A percentile compares a stretch with the other conserved stretches of the same genome.
Evolutionary conservation across 2,797 vertebrate genomes (phyloP).

Genomic region (Darevskia nairensis): DNA sequence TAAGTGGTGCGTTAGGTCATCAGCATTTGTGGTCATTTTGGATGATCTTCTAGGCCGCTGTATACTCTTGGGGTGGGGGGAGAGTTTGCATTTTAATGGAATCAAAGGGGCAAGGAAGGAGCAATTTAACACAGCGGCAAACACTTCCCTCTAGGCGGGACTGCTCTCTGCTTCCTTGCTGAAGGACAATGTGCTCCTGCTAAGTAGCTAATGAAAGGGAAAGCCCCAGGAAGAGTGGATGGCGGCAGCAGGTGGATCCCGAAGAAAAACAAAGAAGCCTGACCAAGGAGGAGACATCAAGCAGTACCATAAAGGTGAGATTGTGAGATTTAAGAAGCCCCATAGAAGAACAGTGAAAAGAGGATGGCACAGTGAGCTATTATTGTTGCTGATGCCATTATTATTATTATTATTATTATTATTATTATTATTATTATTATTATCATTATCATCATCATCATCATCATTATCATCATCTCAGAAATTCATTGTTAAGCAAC

Average conservation of each 20-base stretch:
- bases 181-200: conserved; percentile 32
- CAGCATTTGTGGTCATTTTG: conserved; percentile 29
- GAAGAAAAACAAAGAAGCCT: not conserved
- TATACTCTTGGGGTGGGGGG: not conserved
- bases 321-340: conserved; percentile 6
- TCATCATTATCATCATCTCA: not conserved
- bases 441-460: not conserved
- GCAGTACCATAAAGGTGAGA: conserved; percentile 16
- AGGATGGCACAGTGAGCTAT: not conserved
- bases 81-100: conserved; percentile 11
- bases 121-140: conserved; percentile 64
- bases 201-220: conserved; percentile 45
- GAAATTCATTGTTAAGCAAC: not conserved
- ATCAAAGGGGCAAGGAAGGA: conserved; percentile 32
- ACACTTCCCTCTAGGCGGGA: conserved; percentile 39
- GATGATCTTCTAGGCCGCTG: not conserved
- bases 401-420: not conserved
- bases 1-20: conserved; percentile 33
- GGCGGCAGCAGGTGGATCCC: conserved; percentile 26
- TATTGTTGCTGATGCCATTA: no score
- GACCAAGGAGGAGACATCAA: not conserved
- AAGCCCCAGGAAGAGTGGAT: conserved; percentile 25
- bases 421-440: no score
- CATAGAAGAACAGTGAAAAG: not conserved
- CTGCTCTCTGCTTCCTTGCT: conserved; percentile 19